These are phyloP conservation scores for Todiramphus chloris DNA, from an alignment of 2,113 vertebrate genomes.

Conservation along the genomic window DNA sequence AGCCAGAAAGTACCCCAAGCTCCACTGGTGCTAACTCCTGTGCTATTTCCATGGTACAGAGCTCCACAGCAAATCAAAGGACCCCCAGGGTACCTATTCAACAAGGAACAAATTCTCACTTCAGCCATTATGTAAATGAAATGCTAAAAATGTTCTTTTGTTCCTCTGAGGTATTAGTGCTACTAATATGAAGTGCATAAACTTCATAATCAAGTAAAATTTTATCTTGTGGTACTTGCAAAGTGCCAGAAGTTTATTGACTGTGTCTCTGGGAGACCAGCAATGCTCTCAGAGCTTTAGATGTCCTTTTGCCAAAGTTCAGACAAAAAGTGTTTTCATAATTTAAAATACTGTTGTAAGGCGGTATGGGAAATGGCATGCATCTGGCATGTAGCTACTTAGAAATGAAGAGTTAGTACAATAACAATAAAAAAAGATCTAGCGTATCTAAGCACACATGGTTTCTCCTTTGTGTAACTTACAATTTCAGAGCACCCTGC, in stretches of 20 bases:
- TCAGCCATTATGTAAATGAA: conserved; percentile 58
- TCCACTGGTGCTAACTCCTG: background rate
- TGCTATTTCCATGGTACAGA: background rate
- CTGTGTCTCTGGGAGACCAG: background rate
- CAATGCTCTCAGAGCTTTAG: background rate
- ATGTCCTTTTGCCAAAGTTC: background rate
- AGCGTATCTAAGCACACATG: conserved; percentile 14
- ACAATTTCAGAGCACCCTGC: conserved; percentile 34
- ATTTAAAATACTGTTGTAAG: conserved; percentile 22
- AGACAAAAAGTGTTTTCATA: background rate
- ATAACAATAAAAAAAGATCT: conserved; percentile 46
- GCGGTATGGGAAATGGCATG: background rate
- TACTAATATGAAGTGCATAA: conserved; percentile 1
- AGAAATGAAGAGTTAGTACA: conserved; percentile 47
- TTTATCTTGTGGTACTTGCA: background rate
- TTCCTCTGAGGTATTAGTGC: conserved; percentile 28
- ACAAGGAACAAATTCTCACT: conserved; percentile 36
- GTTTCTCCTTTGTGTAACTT: conserved; percentile 39
- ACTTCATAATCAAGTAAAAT: conserved; percentile 35
- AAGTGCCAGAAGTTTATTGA: conserved; percentile 21
- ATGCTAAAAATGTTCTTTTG: conserved; percentile 38
- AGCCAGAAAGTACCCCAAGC: background rate
- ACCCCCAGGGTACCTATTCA: conserved; percentile 27
- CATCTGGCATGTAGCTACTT: conserved; percentile 26
- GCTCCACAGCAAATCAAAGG: background rate